These are phyloP conservation scores for Cirrhinus mrigala DNA, from an alignment of 2,797 vertebrate species.

Conservation along the genomic window DNA sequence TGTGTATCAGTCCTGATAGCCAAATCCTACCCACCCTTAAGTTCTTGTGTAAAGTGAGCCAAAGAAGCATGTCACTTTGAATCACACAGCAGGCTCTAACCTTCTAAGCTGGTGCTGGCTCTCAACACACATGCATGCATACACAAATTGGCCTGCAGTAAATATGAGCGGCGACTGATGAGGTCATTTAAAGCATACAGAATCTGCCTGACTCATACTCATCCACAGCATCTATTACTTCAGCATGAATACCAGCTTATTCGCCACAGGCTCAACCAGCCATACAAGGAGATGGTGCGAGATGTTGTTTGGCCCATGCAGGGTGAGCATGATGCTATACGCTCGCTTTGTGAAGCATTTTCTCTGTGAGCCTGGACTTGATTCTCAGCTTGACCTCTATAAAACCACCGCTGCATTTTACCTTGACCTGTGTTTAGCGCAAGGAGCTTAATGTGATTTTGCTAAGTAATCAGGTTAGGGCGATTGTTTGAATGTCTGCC, in stretches of 20 bases:
- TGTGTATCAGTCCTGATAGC: conserved; percentile 10
- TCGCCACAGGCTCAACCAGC: conserved; percentile 43
- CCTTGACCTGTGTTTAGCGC: not conserved
- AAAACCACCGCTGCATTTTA: conserved; percentile 2
- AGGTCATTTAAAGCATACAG: conserved; percentile 48
- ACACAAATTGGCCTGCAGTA: conserved; percentile 47
- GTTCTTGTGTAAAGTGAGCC: conserved; percentile 62
- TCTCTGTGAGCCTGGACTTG: not conserved
- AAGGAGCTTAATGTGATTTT: not conserved
- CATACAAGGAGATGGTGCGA: conserved; percentile 6
- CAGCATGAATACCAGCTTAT: conserved; percentile 53
- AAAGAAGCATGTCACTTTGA: conserved; percentile 69
- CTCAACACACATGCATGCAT: conserved; percentile 33
- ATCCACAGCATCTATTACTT: conserved; percentile 45
- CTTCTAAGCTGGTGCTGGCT: conserved; percentile 11
- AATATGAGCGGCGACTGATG: conserved; percentile 25
- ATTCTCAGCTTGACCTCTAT: not conserved
- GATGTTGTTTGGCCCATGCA: conserved; percentile 28
- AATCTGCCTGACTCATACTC: conserved; percentile 34
- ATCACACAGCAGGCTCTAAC: conserved; percentile 59
- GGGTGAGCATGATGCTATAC: not conserved
- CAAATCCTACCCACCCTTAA: conserved; percentile 53
- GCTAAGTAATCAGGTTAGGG: not conserved
- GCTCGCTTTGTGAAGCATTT: not conserved
- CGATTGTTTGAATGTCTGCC: not conserved